These are phyloP conservation scores for Thermophis baileyi DNA, from an alignment of 2,113 vertebrate species.

Conservation along the genomic window DNA sequence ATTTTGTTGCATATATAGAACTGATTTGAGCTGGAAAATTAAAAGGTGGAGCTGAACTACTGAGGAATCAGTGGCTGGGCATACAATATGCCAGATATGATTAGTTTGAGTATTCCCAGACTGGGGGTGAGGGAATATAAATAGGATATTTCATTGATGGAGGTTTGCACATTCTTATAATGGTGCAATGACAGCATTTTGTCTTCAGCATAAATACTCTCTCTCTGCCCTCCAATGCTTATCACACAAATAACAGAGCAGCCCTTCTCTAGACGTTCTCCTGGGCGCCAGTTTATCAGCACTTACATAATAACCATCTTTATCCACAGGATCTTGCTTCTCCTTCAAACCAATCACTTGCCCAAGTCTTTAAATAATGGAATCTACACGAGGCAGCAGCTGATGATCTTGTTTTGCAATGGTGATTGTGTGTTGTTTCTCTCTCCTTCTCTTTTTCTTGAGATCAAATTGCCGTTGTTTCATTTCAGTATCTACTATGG, in stretches of 20 bases:
- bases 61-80: not conserved
- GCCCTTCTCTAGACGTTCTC: conserved; percentile 46
- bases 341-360: conserved; percentile 35
- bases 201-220: not conserved
- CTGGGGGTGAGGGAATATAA: not conserved
- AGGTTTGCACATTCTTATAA: not conserved
- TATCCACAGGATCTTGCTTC: conserved; percentile 36
- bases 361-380: conserved; percentile 34
- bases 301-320: conserved; percentile 46
- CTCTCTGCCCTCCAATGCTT: conserved; percentile 39
- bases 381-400: conserved; percentile 6
- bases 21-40: not conserved
- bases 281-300: conserved; percentile 58
- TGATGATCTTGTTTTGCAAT: not conserved
- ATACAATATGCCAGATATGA: not conserved
- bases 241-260: conserved; percentile 51
- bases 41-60: not conserved
- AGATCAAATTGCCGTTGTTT: not conserved
- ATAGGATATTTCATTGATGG: not conserved
- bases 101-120: not conserved
- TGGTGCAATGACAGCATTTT: not conserved
- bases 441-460: not conserved
- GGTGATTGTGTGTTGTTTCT: not conserved
- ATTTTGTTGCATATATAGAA: not conserved
- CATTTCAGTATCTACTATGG: not conserved